These are phyloP conservation scores for Vidua macroura DNA, from an alignment of 2,113 vertebrate species.

Conservation along the genomic window DNA sequence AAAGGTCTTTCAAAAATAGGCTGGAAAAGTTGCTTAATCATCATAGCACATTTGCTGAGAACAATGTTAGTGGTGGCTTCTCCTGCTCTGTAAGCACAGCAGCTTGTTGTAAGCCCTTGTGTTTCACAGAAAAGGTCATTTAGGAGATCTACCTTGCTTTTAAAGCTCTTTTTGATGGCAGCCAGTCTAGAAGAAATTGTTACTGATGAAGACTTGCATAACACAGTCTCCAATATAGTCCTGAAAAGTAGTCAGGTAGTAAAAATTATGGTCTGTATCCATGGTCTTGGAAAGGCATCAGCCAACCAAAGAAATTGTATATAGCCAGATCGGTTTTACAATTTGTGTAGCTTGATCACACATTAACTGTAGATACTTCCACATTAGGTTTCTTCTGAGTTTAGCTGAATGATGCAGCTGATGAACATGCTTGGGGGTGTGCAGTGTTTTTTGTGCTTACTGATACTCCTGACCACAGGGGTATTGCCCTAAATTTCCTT, in stretches of 20 bases:
- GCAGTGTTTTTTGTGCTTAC: not conserved
- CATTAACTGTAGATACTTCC: not conserved
- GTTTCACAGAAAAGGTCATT: not conserved
- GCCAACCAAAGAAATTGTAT: not conserved
- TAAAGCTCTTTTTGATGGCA: not conserved
- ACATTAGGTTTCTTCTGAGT: not conserved
- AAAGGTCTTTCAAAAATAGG: not conserved
- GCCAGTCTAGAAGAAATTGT: not conserved
- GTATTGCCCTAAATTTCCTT: constrained; percentile 24
- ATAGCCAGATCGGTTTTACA: not conserved
- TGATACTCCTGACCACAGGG: not conserved
- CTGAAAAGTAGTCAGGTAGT: not conserved
- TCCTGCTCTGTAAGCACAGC: not conserved
- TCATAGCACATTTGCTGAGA: not conserved
- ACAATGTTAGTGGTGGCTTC: not conserved
- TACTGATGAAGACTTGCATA: not conserved
- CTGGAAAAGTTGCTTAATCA: not conserved
- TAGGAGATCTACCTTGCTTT: not conserved
- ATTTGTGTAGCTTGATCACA: not conserved
- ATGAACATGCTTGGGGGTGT: not conserved
- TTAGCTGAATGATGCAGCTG: not conserved
- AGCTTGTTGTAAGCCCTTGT: not conserved
- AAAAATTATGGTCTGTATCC: not conserved
- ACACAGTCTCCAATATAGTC: not conserved
- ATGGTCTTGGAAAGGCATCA: not conserved